Evolutionary conservation across 1,140 invertebrate genomes (phyloP), one percentile per base, ranked within the genome.

Genomic region (Sitophilus oryzae): DNA sequence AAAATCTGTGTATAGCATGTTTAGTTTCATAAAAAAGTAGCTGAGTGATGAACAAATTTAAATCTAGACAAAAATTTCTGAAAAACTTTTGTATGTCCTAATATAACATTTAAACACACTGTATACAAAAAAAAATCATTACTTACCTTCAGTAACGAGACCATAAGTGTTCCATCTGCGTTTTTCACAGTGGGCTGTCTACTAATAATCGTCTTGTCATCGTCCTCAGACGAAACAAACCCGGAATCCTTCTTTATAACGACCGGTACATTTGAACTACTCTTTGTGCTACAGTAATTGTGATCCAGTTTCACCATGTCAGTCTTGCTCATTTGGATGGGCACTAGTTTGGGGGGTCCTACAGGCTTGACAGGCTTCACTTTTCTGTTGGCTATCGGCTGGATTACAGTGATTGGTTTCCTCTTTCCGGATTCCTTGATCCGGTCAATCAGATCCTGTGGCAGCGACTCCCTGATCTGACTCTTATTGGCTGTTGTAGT

Each of bases 141-240:
- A 3, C 40, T 41, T 56, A 65, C 61, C 60, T 70, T 71, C 14
- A 71, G 49, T n/a, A 71, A 25, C 1, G 70, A 71, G 0, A 71
- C 64, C 70, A 71, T 71, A 18, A 69, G 50, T 55, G 64, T 67
- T 9, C 68, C 68, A 60, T 69, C 64, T 2, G 63, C 63, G 34
- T 61, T 67, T 50, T 69, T 70, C 9, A 67, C 58, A 4, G 58
- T 65, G 0, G 69, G 66, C 50, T 70, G 68, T 38, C 64, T 62
- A 25, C 56, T 49, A 6, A 67, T 62, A 15, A 63, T 38, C 3
- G 56, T 44, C 4, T 56, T 44, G 8, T 70, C 65, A 45, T 70
- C 66, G 21, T 69, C 66, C 52, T 70, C 68, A 4, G 57, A 56
- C 38, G 64, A 63, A 9, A 59, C 46, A 52, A 67, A 68, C 11